Evolutionary conservation across 2,888 invertebrate species (phyloP).

Genomic region (Dendrolimus pini): DNA sequence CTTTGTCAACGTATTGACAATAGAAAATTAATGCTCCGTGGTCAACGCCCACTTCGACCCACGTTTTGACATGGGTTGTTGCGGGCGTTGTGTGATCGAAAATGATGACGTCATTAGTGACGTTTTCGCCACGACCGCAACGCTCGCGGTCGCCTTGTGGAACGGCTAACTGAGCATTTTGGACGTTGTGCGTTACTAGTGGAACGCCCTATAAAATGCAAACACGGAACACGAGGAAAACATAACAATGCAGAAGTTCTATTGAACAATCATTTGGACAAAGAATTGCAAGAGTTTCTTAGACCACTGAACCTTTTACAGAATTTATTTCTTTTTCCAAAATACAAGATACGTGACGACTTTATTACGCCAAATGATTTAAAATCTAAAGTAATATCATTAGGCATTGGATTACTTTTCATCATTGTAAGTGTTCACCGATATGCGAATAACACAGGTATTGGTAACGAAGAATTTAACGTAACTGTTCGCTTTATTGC

Average conservation of each 20-base stretch:
- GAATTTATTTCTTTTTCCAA: conserved; percentile 7
- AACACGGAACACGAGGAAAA: neutral
- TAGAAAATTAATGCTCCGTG: too few species aligned
- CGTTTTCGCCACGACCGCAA: too few species aligned
- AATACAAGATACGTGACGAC: conserved; percentile 14
- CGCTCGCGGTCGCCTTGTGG: too few species aligned
- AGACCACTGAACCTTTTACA: conserved; percentile 13
- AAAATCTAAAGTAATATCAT: neutral
- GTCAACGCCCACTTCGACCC: too few species aligned
- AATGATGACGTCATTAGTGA: too few species aligned
- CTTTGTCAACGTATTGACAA: too few species aligned
- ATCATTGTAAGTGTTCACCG: neutral
- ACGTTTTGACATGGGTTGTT: too few species aligned
- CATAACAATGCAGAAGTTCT: conserved; percentile 1
- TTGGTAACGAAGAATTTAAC: too few species aligned
- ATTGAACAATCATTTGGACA: conserved; percentile 8
- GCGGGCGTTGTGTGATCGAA: too few species aligned
- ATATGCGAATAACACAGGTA: neutral
- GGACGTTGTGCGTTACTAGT: too few species aligned
- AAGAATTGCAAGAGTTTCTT: conserved; percentile 14
- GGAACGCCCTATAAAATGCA: too few species aligned
- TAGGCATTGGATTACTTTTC: neutral
- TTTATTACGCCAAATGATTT: conserved; percentile 10
- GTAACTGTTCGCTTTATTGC: neutral
- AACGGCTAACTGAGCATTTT: too few species aligned